Evolutionary conservation across 2,797 vertebrate genomes (phyloP).

Genomic region (Rhodeus uyekii): DNA sequence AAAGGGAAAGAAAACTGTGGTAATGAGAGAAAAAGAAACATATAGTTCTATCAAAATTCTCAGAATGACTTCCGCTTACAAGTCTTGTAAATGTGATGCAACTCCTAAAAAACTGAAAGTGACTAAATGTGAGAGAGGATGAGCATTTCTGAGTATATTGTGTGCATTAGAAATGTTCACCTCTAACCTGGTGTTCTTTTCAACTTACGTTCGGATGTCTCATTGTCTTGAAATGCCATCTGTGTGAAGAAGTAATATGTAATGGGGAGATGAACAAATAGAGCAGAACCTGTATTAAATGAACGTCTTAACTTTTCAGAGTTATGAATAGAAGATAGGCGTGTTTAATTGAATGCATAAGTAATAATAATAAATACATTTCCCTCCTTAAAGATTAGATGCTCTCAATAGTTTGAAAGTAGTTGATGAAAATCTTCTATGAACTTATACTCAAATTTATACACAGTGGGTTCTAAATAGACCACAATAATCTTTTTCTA

Average conservation of each 20-base stretch:
- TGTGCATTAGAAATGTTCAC: background rate
- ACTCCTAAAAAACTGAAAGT: background rate
- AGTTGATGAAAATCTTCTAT: background rate
- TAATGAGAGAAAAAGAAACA: background rate
- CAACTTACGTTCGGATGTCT: background rate
- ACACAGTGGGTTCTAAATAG: background rate
- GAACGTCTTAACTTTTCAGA: background rate
- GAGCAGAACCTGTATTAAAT: background rate
- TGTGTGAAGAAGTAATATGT: background rate
- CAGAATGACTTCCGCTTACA: background rate
- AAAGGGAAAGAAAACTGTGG: background rate
- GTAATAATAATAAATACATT: background rate
- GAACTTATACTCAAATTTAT: background rate
- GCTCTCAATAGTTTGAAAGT: background rate
- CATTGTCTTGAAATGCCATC: conserved; percentile 6
- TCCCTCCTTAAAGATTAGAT: background rate
- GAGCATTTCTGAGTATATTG: background rate
- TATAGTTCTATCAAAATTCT: background rate
- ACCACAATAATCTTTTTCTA: background rate
- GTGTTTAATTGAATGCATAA: conserved; percentile 2
- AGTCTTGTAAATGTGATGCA: background rate
- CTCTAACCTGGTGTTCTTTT: background rate
- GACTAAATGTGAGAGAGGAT: background rate
- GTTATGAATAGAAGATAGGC: background rate
- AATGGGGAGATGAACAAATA: background rate